Evolutionary conservation across 2,113 vertebrate genomes (phyloP).

Genomic region (Furnarius figulus): DNA sequence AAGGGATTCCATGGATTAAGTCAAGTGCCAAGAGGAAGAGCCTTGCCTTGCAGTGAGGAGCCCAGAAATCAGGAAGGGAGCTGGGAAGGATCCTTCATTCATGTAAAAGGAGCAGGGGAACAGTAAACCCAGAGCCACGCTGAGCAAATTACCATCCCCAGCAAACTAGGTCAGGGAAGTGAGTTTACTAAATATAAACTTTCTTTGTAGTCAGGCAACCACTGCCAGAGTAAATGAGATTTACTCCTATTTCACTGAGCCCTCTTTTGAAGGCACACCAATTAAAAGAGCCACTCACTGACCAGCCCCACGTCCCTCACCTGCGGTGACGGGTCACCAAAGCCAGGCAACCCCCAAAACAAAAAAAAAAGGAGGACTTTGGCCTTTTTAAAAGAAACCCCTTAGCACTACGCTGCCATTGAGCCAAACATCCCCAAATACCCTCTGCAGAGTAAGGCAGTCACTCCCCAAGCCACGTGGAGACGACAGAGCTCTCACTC

Average conservation of each 20-base stretch:
- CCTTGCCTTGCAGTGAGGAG: no score
- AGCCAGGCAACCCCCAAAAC: no score
- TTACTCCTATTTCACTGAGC: not conserved
- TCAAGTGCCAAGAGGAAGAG: accelerated
- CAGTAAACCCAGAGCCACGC: not conserved
- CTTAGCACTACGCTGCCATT: not conserved
- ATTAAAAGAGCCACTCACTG: not conserved
- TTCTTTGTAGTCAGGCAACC: not conserved
- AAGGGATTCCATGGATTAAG: not conserved
- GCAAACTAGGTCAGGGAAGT: not conserved
- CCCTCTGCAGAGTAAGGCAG: no score
- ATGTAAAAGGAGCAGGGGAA: not conserved
- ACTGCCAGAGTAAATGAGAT: not conserved
- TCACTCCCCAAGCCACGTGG: not conserved
- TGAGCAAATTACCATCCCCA: not conserved
- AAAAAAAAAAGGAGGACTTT: not conserved
- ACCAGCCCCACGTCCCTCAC: not conserved
- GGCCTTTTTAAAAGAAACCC: not conserved
- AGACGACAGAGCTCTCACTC: not conserved
- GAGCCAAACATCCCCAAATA: not conserved
- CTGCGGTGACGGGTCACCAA: not conserved
- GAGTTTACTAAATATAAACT: conserved; percentile 4
- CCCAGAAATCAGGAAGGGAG: not conserved
- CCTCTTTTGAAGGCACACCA: not conserved
- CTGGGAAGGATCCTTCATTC: not conserved